Evolutionary conservation across 1,140 invertebrate species (phyloP), one percentile per base, ranked within the genome.

Genomic region (Caenorhabditis inopinata): DNA sequence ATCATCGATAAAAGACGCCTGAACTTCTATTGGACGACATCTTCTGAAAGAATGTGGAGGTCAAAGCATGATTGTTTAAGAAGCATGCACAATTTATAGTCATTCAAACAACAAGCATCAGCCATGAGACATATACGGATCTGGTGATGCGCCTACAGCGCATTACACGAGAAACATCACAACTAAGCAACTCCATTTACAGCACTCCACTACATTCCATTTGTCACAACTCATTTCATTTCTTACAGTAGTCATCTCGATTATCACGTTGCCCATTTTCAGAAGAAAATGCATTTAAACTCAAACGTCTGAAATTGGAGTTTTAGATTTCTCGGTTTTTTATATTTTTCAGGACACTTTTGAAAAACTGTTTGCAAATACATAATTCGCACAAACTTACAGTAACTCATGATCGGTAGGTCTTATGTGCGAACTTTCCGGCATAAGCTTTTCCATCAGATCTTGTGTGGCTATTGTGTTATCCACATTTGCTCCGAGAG

Each of bases 401-500:
- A 68, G 21, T 27, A 68, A 38, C 12, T 68, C 58, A 38, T 68
- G 32, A 12, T 68, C 58, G 3, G 32, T 0, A 0, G 58, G 58
- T 68, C 58, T 68, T 32, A 38, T 42, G 25, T 68, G 25, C 5
- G 58, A 29, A 21, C 38, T 68, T 9, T 68, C 16, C 12, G 58
- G 58, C 32, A 68, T 21, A 7, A 79, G 12, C 48, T 75, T 79
- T 29, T 79, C 78, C 42, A 79, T 25, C 14, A 79, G 46, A 74
- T 79, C 62, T 23, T 79, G 78, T 12, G 78, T 74, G 0, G 58
- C 32, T 5, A 79, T 51, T 3, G 78, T 27, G 35, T 79, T 79
- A 47, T 79, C 73, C 7, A 62, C 45, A 27, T 79, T 79, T 21
- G 73, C 45, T 32, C 62, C 78, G 7, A 79, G 78, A 42, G 78